Conservation (phyloP, 1,140 invertebrate species). For the Trichomalopsis sarcophagae region DNA sequence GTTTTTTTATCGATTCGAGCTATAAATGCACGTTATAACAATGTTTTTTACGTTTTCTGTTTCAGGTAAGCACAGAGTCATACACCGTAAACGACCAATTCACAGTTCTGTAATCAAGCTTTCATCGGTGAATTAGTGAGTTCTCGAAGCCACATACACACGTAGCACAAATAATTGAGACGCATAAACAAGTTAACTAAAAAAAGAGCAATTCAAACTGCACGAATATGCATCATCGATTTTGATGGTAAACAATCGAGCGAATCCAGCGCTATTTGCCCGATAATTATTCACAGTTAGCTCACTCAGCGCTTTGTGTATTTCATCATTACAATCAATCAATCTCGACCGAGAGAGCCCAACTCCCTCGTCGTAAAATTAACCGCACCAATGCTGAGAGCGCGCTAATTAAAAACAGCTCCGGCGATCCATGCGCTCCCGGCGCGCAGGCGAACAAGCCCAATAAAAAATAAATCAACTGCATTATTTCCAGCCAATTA, state of each 20-base stretch:
- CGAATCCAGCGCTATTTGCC: not conserved
- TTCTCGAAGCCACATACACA: not conserved
- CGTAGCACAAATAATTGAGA: no score
- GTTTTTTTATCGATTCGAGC: no score
- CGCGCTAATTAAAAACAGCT: conserved; percentile 14
- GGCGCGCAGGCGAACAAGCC: not conserved
- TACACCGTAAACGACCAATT: not conserved
- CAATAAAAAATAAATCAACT: not conserved
- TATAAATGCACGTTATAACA: not conserved
- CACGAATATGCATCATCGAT: not conserved
- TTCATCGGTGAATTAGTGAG: not conserved
- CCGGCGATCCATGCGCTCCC: not conserved
- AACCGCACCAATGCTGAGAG: not conserved
- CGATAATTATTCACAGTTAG: not conserved
- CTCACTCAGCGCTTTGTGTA: not conserved
- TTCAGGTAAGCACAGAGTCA: conserved; percentile 29
- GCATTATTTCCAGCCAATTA: conserved; percentile 29
- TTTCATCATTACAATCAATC: not conserved
- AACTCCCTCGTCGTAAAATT: conserved; percentile 4
- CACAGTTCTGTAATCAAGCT: not conserved
- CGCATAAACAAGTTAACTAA: no score
- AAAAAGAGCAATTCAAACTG: no score
- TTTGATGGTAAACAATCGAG: not conserved
- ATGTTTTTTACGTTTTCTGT: conserved; percentile 20
- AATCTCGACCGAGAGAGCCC: not conserved